Conservation (phyloP, 2,888 invertebrate genomes). For the Epirrhoe alternata region DNA sequence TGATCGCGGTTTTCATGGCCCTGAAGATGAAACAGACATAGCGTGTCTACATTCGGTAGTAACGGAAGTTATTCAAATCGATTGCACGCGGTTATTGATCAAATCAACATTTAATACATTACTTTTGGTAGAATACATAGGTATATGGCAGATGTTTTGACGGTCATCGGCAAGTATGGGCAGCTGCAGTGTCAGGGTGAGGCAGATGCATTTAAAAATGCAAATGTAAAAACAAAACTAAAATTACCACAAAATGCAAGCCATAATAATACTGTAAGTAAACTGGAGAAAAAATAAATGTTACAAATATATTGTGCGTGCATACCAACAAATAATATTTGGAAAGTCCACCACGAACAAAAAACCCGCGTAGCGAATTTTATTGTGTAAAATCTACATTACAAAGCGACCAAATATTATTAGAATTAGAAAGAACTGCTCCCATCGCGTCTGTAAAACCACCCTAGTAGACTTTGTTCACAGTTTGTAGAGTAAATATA, state of each 20-base stretch:
- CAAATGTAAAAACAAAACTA: slow-evolving; percentile 7
- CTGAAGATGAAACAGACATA: slow-evolving; percentile 28
- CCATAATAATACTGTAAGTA: background rate
- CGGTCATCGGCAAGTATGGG: slow-evolving; percentile 20
- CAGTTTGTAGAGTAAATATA: background rate
- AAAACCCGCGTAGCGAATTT: too few relatives aligned
- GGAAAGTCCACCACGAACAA: too few relatives aligned
- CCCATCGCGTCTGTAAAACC: too few relatives aligned
- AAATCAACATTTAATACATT: slow-evolving; percentile 3
- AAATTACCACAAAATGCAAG: slow-evolving; percentile 1
- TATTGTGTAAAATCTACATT: too few relatives aligned
- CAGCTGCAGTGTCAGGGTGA: slow-evolving; percentile 33
- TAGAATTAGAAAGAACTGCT: too few relatives aligned
- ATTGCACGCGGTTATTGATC: slow-evolving; percentile 35
- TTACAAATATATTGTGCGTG: background rate
- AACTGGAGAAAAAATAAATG: background rate
- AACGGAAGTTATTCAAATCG: slow-evolving; percentile 44
- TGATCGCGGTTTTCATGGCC: slow-evolving; percentile 29
- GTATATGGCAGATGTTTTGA: slow-evolving; percentile 28
- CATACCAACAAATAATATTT: too few relatives aligned
- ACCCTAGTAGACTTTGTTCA: too few relatives aligned
- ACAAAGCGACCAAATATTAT: background rate
- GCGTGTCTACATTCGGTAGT: slow-evolving; percentile 32
- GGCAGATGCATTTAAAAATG: slow-evolving; percentile 21
- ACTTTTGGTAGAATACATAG: background rate